Evolutionary conservation across 2,888 invertebrate species (phyloP).

Genomic region (Andrena flavipes): DNA sequence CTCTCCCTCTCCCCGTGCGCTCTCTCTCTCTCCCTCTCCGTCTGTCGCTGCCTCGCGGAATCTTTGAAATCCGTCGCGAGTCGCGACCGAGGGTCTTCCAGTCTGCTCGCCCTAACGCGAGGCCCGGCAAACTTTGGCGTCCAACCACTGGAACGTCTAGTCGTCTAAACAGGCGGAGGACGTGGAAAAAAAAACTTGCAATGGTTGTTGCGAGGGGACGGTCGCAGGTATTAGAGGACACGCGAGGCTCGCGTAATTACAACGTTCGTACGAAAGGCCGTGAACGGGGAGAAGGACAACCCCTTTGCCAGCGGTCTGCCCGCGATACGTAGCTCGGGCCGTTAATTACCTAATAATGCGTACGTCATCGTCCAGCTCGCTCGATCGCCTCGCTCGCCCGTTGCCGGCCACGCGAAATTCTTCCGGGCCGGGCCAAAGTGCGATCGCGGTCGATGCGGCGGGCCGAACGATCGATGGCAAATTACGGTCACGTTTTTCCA

Average conservation of each 20-base stretch:
- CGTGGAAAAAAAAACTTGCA: too few species aligned
- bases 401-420: not conserved
- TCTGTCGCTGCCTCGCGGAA: constrained; percentile 7
- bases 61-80: constrained; percentile 34
- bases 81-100: constrained; percentile 22
- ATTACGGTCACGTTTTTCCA: constrained; percentile 38
- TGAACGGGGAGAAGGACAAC: not conserved
- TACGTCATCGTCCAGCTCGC: too few species aligned
- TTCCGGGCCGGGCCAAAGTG: not conserved
- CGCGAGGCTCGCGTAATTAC: too few species aligned
- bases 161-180: too few species aligned
- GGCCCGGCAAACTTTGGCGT: not conserved
- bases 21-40: constrained; percentile 3
- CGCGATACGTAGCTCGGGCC: not conserved
- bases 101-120: constrained; percentile 23
- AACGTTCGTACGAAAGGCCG: too few species aligned
- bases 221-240: too few species aligned
- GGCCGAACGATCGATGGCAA: constrained; percentile 39
- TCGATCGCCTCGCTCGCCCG: not conserved
- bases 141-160: too few species aligned
- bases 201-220: too few species aligned
- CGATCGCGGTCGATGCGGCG: constrained; percentile 26
- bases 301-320: not conserved
- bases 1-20: constrained; percentile 20
- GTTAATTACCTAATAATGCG: constrained; percentile 50